Evolutionary conservation across 2,888 invertebrate species (phyloP), one percentile per base, ranked within the genome.

Genomic region (Branchipolynoe longqiensis): DNA sequence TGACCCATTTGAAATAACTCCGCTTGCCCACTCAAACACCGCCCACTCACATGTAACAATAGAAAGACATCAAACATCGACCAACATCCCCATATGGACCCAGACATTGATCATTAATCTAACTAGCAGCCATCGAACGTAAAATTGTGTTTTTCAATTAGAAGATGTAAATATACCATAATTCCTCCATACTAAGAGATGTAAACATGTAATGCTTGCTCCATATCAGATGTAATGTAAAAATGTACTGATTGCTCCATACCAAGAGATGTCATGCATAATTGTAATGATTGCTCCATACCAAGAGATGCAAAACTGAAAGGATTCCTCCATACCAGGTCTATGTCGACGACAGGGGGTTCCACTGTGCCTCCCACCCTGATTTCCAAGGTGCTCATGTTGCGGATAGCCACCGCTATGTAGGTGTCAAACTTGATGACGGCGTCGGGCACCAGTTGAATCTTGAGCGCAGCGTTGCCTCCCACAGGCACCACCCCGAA

Each of bases 341-440:
- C 91, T 87, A 94, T 93, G 84, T 92, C 92, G 1, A 94, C 92
- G 83, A 87, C 84, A 14, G 94, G 94, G 22, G 92, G 91, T 85
- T 93, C 92, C 62, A 94, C 93, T 3, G 92, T 92, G 3, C 94
- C 94, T n/a, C 93, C 92, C 90, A 94, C 91, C 38, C 94, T 89
- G 40, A 94, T 88, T 83, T 93, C 93, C 74, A 93, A 88, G 38
- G 90, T 91, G 88, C 91, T 92, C 41, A 92, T 90, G 31, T 92
- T 92, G 85, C 92, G 92, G 84, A 94, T 91, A 41, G 92, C 90
- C 74, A 93, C 90, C 83, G 91, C 91, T 28, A 93, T 89, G 33
- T 90, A 87, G 36, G 92, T 92, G 89, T 93, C 93, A 90, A 93
- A 85, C 90, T 93, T 94, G 38, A 93, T 89, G 85, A 94, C 91